A percentile compares a stretch with the other conserved stretches of the same genome.
Conservation (phyloP, 2,797 vertebrate genomes). For the Erethizon dorsatum region DNA sequence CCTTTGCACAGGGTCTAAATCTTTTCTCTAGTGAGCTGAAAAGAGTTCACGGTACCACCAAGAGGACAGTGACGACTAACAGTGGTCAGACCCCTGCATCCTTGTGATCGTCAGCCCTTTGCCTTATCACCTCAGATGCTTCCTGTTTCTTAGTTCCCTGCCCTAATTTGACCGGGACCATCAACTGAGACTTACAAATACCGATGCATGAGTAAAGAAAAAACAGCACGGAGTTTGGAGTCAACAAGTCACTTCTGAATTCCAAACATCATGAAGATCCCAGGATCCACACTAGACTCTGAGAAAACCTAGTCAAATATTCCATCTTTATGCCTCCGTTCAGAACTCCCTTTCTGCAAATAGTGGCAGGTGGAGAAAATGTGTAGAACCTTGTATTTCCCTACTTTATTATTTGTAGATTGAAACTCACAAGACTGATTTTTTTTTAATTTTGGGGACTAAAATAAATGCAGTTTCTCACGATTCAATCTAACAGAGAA, state of each 20-base stretch:
- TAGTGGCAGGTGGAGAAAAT: background rate
- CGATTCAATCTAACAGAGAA: background rate
- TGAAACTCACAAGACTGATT: background rate
- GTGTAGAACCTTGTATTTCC: background rate
- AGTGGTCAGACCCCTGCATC: background rate
- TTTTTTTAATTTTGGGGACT: background rate
- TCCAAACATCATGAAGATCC: background rate
- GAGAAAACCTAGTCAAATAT: background rate
- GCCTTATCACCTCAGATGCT: background rate
- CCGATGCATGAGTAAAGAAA: background rate
- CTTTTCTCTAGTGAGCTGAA: background rate
- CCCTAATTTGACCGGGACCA: background rate
- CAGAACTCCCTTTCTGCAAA: background rate
- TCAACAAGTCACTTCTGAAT: background rate
- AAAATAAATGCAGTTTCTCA: background rate
- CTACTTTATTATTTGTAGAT: background rate
- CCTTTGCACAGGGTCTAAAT: background rate
- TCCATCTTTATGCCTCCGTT: background rate
- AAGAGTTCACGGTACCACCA: background rate
- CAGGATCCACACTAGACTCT: background rate
- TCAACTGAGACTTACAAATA: background rate
- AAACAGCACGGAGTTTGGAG: background rate
- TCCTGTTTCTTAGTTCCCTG: background rate
- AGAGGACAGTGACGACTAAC: rapidly evolving
- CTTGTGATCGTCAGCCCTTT: background rate